These are phyloP conservation scores for Zaprionus gabonicus DNA, from an alignment of 1,140 invertebrate genomes.

Conservation along the genomic window DNA sequence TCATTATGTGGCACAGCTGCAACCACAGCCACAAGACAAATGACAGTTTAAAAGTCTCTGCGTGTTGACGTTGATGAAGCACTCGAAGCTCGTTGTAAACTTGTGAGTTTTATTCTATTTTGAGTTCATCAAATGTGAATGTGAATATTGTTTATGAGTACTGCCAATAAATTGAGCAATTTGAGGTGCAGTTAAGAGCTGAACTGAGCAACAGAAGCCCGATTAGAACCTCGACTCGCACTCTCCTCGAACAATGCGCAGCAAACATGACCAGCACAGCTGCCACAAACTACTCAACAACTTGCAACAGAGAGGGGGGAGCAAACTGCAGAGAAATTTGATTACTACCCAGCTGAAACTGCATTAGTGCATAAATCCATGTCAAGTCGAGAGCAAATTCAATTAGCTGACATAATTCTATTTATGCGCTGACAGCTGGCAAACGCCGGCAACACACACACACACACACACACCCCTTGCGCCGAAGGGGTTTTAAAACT, in stretches of 20 bases:
- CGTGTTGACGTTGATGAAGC: conserved; percentile 37
- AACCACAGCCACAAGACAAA: conserved; percentile 62
- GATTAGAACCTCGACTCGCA: background rate
- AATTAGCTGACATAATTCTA: conserved; percentile 81
- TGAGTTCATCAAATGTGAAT: conserved; percentile 31
- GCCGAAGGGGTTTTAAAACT: conserved; percentile 59
- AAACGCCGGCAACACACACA: conserved; percentile 57
- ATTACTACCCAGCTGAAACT: conserved; percentile 61
- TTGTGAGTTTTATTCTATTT: background rate
- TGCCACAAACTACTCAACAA: conserved; percentile 20
- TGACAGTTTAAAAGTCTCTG: conserved; percentile 66
- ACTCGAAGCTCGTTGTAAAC: background rate
- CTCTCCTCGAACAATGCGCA: conserved; percentile 12
- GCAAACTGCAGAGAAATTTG: conserved; percentile 50
- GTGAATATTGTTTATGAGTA: conserved; percentile 12
- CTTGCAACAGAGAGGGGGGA: background rate
- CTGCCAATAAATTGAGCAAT: background rate
- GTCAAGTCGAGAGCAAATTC: conserved; percentile 75
- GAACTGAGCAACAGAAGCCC: background rate
- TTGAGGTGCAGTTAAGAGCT: background rate
- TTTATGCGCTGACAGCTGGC: conserved; percentile 78
- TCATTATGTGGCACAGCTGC: conserved; percentile 61
- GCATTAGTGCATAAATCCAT: conserved; percentile 79
- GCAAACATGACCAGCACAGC: conserved; percentile 14
- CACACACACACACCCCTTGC: conserved; percentile 31